Conservation (phyloP, 2,797 vertebrate genomes). For the Percopsis omiscomaycus region DNA sequence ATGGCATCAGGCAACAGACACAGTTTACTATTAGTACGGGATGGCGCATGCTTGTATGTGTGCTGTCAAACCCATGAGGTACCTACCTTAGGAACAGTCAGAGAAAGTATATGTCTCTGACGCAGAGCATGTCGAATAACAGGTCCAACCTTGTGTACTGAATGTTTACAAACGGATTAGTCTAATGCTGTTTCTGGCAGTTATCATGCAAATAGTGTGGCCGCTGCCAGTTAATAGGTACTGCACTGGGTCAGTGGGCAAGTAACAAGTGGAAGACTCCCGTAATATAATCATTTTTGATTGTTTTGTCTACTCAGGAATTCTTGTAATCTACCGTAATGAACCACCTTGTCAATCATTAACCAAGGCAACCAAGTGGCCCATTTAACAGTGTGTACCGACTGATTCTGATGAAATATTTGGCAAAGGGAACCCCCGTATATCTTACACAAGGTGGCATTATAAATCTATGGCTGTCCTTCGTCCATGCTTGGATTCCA, state of each 20-base stretch:
- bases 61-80: not conserved
- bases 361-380: not conserved
- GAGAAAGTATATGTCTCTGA: not conserved
- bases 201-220: slow-evolving; percentile 22
- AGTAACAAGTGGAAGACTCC: not conserved
- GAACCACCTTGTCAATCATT: not conserved
- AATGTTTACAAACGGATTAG: slow-evolving; percentile 13
- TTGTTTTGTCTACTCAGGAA: not conserved
- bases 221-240: not conserved
- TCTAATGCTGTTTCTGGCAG: slow-evolving; percentile 4
- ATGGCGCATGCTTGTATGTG: not conserved
- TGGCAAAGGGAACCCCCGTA: not conserved
- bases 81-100: not conserved
- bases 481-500: slow-evolving; percentile 17
- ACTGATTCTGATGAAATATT: not conserved
- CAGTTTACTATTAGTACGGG: slow-evolving; percentile 3
- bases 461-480: not conserved
- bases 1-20: slow-evolving; percentile 1
- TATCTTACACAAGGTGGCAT: slow-evolving; percentile 2
- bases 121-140: not conserved
- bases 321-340: not conserved
- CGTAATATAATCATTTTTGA: not conserved
- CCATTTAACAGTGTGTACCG: not conserved
- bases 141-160: not conserved
- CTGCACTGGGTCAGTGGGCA: not conserved